Percentiles rank a stretch among this genome's conserved stretches.
Conservation (phyloP, 92 coral and sea anemone genomes). For the Zoanthus solanderi region DNA sequence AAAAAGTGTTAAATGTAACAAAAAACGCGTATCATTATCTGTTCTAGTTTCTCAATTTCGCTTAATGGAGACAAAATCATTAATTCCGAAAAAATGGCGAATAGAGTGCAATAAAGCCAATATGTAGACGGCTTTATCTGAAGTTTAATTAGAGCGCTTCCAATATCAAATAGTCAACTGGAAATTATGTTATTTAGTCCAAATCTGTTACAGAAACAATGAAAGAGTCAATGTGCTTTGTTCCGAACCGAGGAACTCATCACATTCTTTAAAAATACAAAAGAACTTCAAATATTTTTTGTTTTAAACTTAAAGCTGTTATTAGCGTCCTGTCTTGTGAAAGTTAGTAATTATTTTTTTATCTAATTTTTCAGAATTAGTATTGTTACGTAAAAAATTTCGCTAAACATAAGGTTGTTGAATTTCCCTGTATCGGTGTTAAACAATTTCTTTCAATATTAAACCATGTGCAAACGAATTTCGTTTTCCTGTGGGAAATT, state of each 20-base stretch:
- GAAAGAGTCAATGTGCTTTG: not conserved
- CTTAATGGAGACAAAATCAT: constrained; percentile 27
- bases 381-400: not conserved
- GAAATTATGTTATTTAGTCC: constrained; percentile 1
- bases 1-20: not conserved
- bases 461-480: not conserved
- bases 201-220: not conserved
- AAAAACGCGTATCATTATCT: not conserved
- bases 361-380: constrained; percentile 5
- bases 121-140: not conserved
- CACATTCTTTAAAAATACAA: not conserved
- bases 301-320: not conserved
- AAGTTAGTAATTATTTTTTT: not conserved
- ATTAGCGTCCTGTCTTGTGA: not conserved
- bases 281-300: constrained; percentile 1
- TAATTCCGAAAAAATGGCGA: not conserved
- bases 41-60: constrained; percentile 5
- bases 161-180: constrained; percentile 9
- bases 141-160: constrained; percentile 4
- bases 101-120: not conserved
- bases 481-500: constrained; percentile 1
- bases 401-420: not conserved
- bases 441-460: not conserved
- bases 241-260: not conserved
- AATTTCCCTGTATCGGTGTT: not conserved